A percentile compares a stretch with the other conserved stretches of the same genome.
Conservation (phyloP, 1,140 invertebrate genomes). For the Drosophila subpulchrella region DNA sequence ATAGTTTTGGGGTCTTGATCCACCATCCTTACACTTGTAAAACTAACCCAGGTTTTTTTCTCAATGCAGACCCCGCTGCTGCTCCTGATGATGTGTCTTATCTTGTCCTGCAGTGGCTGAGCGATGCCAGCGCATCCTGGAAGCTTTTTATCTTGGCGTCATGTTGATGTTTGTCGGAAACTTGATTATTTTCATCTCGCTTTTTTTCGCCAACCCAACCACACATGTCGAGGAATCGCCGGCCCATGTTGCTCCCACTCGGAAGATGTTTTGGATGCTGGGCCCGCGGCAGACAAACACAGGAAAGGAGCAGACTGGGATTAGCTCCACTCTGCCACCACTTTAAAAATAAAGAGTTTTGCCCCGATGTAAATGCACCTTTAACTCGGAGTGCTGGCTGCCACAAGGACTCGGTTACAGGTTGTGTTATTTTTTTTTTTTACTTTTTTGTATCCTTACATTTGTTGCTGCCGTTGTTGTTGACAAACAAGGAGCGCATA, state of each 20-base stretch:
- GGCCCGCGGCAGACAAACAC: constrained; percentile 68
- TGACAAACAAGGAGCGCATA: constrained; percentile 67
- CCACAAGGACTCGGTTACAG: constrained; percentile 40
- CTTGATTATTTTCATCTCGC: constrained; percentile 77
- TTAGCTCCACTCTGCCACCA: constrained; percentile 47
- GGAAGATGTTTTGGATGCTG: constrained; percentile 70
- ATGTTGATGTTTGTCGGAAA: constrained; percentile 83
- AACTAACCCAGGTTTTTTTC: background rate
- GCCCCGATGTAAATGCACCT: constrained; percentile 72
- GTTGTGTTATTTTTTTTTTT: constrained; percentile 10
- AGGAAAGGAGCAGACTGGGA: constrained; percentile 48
- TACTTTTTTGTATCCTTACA: background rate
- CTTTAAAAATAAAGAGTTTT: constrained; percentile 52
- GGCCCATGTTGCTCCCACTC: constrained; percentile 12
- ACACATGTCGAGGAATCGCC: constrained; percentile 61
- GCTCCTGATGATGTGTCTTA: constrained; percentile 70
- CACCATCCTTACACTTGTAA: too few species aligned
- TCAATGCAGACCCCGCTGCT: constrained; percentile 27
- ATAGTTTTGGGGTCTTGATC: too few species aligned
- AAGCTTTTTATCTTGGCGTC: constrained; percentile 81
- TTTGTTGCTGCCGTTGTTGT: constrained; percentile 44
- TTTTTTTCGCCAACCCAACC: constrained; percentile 26
- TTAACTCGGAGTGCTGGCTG: constrained; percentile 45
- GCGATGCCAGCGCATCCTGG: constrained; percentile 69
- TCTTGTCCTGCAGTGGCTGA: constrained; percentile 73